A percentile compares a stretch with the other conserved stretches of the same genome.
Evolutionary conservation across 1,140 invertebrate genomes (phyloP).

Genomic region (Drosophila willistoni): DNA sequence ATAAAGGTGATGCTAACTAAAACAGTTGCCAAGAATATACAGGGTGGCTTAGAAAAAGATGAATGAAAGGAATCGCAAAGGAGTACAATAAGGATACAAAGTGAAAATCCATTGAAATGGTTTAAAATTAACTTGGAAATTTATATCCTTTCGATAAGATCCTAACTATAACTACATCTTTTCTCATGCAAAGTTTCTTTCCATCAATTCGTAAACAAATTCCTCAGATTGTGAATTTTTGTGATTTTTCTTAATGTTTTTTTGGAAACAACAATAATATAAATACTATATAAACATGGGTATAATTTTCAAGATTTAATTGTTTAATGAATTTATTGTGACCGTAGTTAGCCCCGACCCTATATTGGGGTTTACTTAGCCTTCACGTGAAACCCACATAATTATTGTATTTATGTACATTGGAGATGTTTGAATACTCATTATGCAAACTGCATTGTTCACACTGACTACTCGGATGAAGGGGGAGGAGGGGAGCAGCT

Average conservation of each 20-base stretch:
- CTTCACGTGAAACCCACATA: conserved; percentile 3
- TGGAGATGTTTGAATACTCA: conserved; percentile 8
- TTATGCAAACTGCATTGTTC: conserved; percentile 11
- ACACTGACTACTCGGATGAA: background rate
- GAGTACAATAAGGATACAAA: too few relatives aligned
- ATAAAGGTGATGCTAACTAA: background rate
- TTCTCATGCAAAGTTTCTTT: too few relatives aligned
- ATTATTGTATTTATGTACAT: conserved; percentile 7
- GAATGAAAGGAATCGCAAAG: too few relatives aligned
- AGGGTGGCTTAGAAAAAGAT: background rate
- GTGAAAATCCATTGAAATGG: too few relatives aligned
- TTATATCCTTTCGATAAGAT: too few relatives aligned
- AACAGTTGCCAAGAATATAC: background rate
- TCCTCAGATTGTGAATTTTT: too few relatives aligned
- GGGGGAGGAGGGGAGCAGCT: background rate
- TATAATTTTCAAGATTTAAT: too few relatives aligned
- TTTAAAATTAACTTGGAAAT: too few relatives aligned
- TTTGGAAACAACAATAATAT: background rate
- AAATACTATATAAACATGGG: too few relatives aligned
- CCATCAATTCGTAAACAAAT: too few relatives aligned
- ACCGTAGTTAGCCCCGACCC: conserved; percentile 4
- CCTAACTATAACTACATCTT: too few relatives aligned
- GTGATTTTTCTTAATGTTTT: too few relatives aligned
- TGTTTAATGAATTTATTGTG: conserved; percentile 1
- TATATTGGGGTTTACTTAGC: conserved; percentile 11